Evolutionary conservation across 2,888 invertebrate species (phyloP).

Genomic region (Pollenia labialis): DNA sequence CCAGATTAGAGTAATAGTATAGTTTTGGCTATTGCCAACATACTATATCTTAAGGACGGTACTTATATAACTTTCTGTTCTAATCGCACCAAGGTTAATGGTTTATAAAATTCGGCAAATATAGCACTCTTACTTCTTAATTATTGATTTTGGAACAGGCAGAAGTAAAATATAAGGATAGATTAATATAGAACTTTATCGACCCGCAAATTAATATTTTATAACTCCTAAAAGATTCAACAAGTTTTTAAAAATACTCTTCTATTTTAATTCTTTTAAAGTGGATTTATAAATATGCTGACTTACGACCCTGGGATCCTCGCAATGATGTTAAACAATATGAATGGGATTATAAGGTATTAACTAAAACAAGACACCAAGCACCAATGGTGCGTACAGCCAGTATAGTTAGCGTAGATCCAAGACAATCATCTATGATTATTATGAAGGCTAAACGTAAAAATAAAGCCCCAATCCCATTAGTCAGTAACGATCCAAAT

Average conservation of each 20-base stretch:
- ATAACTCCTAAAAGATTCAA: background rate
- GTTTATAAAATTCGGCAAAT: too few species aligned
- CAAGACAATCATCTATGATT: constrained; percentile 85
- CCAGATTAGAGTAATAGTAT: too few species aligned
- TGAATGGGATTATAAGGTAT: constrained; percentile 91
- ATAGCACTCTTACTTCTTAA: background rate
- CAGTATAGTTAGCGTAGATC: constrained; percentile 89
- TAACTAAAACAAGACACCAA: constrained; percentile 90
- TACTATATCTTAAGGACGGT: too few species aligned
- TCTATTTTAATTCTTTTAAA: constrained; percentile 59
- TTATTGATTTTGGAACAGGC: background rate
- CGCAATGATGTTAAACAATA: constrained; percentile 94
- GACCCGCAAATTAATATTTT: too few species aligned
- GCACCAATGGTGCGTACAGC: constrained; percentile 90
- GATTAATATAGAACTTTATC: too few species aligned
- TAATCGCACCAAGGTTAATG: too few species aligned
- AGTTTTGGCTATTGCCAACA: too few species aligned
- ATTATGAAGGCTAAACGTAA: constrained; percentile 78
- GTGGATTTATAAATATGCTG: constrained; percentile 92
- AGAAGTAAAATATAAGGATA: too few species aligned
- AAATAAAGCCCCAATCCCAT: constrained; percentile 81
- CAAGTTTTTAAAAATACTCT: background rate
- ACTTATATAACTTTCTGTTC: too few species aligned
- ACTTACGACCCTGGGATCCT: constrained; percentile 94
- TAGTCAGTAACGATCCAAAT: constrained; percentile 84